Evolutionary conservation across 1,140 invertebrate genomes (phyloP).

Genomic region (Gyrodactylus salaris): DNA sequence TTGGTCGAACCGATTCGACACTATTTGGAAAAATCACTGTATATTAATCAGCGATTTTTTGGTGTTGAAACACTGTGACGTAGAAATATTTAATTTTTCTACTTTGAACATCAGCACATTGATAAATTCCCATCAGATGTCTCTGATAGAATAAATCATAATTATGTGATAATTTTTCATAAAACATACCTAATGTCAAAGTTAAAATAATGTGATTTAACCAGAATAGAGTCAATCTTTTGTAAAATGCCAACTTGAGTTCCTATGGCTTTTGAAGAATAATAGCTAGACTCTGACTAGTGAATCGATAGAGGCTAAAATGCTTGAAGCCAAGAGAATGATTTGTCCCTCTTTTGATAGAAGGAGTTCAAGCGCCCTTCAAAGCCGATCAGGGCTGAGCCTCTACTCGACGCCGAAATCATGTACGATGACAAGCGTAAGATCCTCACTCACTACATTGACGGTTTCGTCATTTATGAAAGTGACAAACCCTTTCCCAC

Average conservation of each 20-base stretch:
- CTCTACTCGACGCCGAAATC: neutral
- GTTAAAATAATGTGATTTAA: no score
- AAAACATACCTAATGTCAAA: no score
- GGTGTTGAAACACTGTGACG: no score
- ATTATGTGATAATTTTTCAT: no score
- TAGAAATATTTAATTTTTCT: no score
- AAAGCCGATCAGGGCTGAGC: neutral
- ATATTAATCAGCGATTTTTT: no score
- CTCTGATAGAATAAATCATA: no score
- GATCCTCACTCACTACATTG: conserved; percentile 4
- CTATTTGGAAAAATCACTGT: no score
- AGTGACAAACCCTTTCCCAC: conserved; percentile 3
- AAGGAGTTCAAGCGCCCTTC: neutral
- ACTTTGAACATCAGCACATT: no score
- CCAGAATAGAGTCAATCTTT: no score
- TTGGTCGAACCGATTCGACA: no score
- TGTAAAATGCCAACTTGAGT: neutral
- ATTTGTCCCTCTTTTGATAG: neutral
- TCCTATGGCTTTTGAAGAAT: neutral
- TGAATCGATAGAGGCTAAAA: neutral
- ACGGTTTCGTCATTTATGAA: neutral
- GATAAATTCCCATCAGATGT: no score
- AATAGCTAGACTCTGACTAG: neutral
- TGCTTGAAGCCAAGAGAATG: neutral
- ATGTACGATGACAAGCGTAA: neutral